Conservation (phyloP, 1,140 invertebrate genomes). For the Leptinotarsa defecta region DNA sequence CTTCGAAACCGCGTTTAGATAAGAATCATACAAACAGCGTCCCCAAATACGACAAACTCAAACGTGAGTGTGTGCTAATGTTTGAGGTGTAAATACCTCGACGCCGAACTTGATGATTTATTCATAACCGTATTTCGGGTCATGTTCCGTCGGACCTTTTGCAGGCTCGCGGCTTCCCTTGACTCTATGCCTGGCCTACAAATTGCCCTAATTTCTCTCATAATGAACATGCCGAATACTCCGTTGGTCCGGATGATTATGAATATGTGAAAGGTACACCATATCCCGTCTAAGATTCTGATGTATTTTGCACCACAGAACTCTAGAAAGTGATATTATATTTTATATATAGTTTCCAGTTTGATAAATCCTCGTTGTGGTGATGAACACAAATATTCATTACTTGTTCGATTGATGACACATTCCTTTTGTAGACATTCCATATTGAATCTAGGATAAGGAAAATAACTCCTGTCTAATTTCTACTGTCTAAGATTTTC, state of each 20-base stretch:
- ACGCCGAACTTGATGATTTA: background rate
- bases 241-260: background rate
- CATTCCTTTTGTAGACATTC: too few species aligned
- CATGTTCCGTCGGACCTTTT: background rate
- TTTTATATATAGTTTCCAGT: background rate
- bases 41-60: background rate
- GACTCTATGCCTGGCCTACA: constrained; percentile 4
- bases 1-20: too few species aligned
- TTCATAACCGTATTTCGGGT: constrained; percentile 5
- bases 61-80: background rate
- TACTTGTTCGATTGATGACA: too few species aligned
- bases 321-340: background rate
- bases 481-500: too few species aligned
- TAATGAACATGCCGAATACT: constrained; percentile 5
- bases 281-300: background rate
- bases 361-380: background rate
- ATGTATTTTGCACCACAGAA: background rate
- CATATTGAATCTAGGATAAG: too few species aligned
- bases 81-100: constrained; percentile 2
- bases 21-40: too few species aligned
- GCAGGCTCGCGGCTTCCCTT: background rate
- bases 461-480: too few species aligned
- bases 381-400: background rate
- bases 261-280: constrained; percentile 2
- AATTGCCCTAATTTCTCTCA: constrained; percentile 1